Conservation (phyloP, 2,888 invertebrate species). For the Cheilosia vulpina region DNA sequence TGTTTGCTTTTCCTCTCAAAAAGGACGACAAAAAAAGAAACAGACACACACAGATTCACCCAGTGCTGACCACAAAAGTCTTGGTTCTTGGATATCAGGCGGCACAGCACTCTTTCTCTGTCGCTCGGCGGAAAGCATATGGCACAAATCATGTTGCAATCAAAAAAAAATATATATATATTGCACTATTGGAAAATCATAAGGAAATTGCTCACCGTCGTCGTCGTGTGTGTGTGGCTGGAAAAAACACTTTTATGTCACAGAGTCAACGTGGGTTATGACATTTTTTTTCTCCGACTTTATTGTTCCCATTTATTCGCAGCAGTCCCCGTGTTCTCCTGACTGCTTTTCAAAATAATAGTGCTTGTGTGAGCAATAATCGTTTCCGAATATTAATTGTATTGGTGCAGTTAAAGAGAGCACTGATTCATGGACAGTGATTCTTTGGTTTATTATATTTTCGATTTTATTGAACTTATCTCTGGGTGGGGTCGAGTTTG, state of each 20-base stretch:
- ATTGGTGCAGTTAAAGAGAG: slow-evolving; percentile 35
- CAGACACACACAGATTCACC: background rate
- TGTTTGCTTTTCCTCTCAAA: slow-evolving; percentile 36
- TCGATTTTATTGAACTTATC: slow-evolving; percentile 45
- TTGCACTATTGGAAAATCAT: slow-evolving; percentile 65
- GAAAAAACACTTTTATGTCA: slow-evolving; percentile 45
- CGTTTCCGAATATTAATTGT: slow-evolving; percentile 51
- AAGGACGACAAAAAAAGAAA: background rate
- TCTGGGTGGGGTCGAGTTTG: background rate
- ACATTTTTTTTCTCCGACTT: slow-evolving; percentile 6
- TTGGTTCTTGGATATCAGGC: slow-evolving; percentile 27
- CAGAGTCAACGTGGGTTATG: slow-evolving; percentile 32
- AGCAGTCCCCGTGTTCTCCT: background rate
- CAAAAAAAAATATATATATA: slow-evolving; percentile 31
- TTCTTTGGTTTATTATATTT: slow-evolving; percentile 26
- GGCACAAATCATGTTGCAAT: slow-evolving; percentile 65
- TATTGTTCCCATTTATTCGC: slow-evolving; percentile 25
- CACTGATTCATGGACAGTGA: slow-evolving; percentile 24
- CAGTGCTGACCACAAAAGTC: slow-evolving; percentile 61
- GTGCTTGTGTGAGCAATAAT: slow-evolving; percentile 50
- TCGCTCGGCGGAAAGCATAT: slow-evolving; percentile 39
- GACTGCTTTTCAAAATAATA: slow-evolving; percentile 8
- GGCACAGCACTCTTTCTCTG: background rate
- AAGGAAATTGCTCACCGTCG: slow-evolving; percentile 54
- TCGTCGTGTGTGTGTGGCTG: slow-evolving; percentile 6